Evolutionary conservation across 2,113 vertebrate species (phyloP).

Genomic region (Sapayoa aenigma): DNA sequence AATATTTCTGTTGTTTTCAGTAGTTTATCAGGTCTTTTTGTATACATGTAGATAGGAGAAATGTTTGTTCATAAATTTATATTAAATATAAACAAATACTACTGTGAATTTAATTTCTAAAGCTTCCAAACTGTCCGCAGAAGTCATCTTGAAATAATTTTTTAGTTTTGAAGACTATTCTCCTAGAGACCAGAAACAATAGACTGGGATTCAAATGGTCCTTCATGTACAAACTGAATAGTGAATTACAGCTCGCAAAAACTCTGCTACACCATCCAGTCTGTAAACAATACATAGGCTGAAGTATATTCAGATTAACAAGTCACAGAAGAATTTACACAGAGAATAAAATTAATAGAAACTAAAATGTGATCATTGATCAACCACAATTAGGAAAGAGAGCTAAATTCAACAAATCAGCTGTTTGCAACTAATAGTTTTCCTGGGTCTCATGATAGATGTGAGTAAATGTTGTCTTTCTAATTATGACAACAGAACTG

Average conservation of each 20-base stretch:
- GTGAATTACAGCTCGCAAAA: neutral
- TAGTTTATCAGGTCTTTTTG: neutral
- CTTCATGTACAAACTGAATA: neutral
- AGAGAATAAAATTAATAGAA: slow-evolving; percentile 33
- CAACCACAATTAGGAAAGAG: slow-evolving; percentile 37
- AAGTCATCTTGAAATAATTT: slow-evolving; percentile 11
- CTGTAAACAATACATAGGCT: neutral
- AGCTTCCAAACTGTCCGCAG: neutral
- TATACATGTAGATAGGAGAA: neutral
- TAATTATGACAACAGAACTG: slow-evolving; percentile 55
- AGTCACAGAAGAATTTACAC: slow-evolving; percentile 27
- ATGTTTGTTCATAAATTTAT: neutral
- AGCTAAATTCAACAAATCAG: slow-evolving; percentile 58
- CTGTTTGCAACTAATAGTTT: slow-evolving; percentile 62
- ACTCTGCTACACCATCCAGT: neutral
- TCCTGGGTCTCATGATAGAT: slow-evolving; percentile 52
- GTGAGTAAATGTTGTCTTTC: slow-evolving; percentile 64
- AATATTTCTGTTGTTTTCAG: neutral
- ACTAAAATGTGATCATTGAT: slow-evolving; percentile 41
- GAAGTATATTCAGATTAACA: slow-evolving; percentile 6
- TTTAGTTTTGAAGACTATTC: neutral
- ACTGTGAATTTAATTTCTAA: slow-evolving; percentile 1
- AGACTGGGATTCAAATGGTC: neutral
- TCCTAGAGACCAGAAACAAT: slow-evolving; percentile 1
- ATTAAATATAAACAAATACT: neutral